Base-by-base conservation (phyloP, 2,113 vertebrate genomes). In the Eublepharis macularius region DNA sequence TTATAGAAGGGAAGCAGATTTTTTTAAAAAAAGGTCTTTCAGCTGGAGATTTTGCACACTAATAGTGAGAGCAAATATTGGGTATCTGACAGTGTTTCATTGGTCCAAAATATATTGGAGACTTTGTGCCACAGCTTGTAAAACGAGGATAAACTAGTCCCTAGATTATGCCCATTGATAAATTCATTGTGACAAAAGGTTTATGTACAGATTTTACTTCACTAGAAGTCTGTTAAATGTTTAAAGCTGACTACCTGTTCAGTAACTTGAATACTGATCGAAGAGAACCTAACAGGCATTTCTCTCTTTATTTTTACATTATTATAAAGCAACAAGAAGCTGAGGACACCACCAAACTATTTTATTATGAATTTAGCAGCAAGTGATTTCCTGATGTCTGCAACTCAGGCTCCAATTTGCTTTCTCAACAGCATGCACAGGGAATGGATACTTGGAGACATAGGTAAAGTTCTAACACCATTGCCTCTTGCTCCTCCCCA, bases 311-410 rank as follows among this genome's bases (percentile, higher is more conserved):
- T 89, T 51, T 90, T 34, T n/a, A 19, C 21, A 7, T 63, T 92
- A 74, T 91, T 88, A 85, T 94, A 88, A 91, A 95, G 95, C 91
- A 95, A 96, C 87, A 96, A 95, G 95, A 95, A 93, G 87, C 89
- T 96, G 93, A 94, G 95, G 91, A 96, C 95, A 24, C 86, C 95
- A 19, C 92, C 95, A 72, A 96, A 96, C 92, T 96, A 94, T 92
- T 96, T 96, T 86, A 95, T 95, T 85, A 96, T 96, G 92, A 96
- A 96, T 80, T 88, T 96, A 90, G 95, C 95, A 41, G 82, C 90
- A 81, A 96, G 95, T 0, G 95, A 96, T 89, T 95, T 96, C 86
- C 81, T 96, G 85, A 96, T 96, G 95, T 95, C 94, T 0, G 94
- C 93, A 88, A 92, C 95, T 70, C 95, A 96, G 87, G 94, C 95